Evolutionary conservation across 2,113 vertebrate genomes (phyloP), one percentile per base, ranked within the genome.

Genomic region (Junco hyemalis): DNA sequence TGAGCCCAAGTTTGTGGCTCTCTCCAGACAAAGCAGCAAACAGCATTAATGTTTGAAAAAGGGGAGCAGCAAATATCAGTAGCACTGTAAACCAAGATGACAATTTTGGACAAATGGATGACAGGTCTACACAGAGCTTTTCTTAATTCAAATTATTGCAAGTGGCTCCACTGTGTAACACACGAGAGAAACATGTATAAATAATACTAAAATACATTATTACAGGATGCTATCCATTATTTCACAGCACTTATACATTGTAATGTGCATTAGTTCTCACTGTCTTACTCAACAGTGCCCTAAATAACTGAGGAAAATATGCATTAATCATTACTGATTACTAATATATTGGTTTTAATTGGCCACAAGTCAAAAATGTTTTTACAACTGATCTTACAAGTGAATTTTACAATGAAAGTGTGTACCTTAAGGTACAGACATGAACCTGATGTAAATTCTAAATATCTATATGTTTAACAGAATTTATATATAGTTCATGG

Each of bases 301-400:
- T 96, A 96, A 95, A 96, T 96, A 97, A 88, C 95, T 94, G 83
- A 90, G 80, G 71, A 66, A 92, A 97, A 96, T 88, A 73, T 91
- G 50, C 96, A 94, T 97, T 97, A 97, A 97, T 97, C 79, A 97
- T 97, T 94, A 97, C 92, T 96, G 96, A 97, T 98, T 97, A 96
- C 95, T 94, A 96, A 97, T 97, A 92, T 95, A 97, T 95, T 96
- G 96, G 84, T 97, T 97, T 91, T 86, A 97, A 95, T 53, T 19
- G 50, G 22, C 42, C 44, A 50, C 36, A 91, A 93, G 71, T 53
- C 85, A 93, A 91, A 95, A 90, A 35, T 54, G 31, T 28, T 53
- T 33, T 86, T 60, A n/a, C 38, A 69, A 18, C 23, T 53, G 54
- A 45, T 42, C 26, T 38, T 53, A 38, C 28, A 38, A 53, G 54